Conservation (phyloP, 53 echinoderm and acorn worm species). For the Crossaster papposus region DNA sequence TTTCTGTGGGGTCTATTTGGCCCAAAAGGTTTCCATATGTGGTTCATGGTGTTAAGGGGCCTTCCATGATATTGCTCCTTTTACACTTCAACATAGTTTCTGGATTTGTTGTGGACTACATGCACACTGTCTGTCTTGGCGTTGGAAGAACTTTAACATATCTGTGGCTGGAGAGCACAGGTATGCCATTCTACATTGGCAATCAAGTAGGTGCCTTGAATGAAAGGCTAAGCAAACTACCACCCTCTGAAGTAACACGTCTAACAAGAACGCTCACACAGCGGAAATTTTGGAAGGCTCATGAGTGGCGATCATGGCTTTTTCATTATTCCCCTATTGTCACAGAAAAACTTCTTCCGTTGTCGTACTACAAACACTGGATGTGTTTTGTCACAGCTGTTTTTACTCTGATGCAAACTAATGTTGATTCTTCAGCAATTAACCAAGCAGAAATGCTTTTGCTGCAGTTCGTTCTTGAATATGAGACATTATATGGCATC, state of each 20-base stretch:
- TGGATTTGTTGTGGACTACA: constrained; percentile 58
- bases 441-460: constrained; percentile 34
- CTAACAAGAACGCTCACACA: constrained; percentile 37
- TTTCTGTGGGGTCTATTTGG: no score
- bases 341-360: neutral
- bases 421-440: constrained; percentile 10
- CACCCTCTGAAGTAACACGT: constrained; percentile 40
- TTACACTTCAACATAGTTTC: constrained; percentile 43
- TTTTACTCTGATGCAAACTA: no score
- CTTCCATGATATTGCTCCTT: constrained; percentile 23
- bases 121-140: constrained; percentile 61
- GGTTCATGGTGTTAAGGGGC: constrained; percentile 41
- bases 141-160: constrained; percentile 37
- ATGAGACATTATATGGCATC: constrained; percentile 29
- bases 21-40: no score
- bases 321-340: constrained; percentile 28
- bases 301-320: constrained; percentile 54
- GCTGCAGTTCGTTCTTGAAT: constrained; percentile 47
- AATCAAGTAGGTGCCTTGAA: neutral
- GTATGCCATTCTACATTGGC: constrained; percentile 20
- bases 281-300: constrained; percentile 53
- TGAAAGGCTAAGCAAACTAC: neutral
- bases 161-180: constrained; percentile 31
- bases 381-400: constrained; percentile 45
- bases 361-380: constrained; percentile 22